phyloP scores from a whole-genome alignment of 2,797 vertebrate genomes.

The Toxotes lorentzi region DNA sequence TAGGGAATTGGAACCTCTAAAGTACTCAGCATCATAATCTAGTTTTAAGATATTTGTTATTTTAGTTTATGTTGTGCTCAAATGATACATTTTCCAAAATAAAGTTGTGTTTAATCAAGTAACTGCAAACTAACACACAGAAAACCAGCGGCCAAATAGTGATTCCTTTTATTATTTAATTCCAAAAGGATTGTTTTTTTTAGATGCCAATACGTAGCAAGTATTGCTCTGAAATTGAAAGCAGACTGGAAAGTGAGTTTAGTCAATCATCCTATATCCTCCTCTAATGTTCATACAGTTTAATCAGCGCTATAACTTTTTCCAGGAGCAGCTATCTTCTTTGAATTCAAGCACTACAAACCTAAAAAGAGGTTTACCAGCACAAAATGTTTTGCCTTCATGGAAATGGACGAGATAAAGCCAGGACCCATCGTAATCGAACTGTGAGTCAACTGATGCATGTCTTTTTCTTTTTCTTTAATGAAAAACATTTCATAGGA shows the following conservation, averaged over 20 bases:
- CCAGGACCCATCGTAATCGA: conserved; percentile 96
- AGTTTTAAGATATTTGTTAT: not conserved
- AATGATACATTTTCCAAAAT: not conserved
- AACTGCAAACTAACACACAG: too few species aligned
- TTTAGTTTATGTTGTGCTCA: not conserved
- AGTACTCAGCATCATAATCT: not conserved
- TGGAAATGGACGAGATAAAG: conserved; percentile 99
- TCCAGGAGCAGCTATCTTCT: conserved; percentile 98
- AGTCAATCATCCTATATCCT: not conserved
- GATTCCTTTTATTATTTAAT: not conserved
- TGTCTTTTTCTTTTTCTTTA: too few species aligned
- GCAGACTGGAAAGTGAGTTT: not conserved
- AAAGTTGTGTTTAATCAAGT: too few species aligned
- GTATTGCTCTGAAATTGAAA: not conserved
- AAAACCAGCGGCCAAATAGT: too few species aligned
- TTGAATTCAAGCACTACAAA: conserved; percentile 99
- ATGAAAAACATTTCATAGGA: not conserved
- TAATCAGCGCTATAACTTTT: not conserved
- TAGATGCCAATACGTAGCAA: not conserved
- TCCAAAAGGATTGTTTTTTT: not conserved
- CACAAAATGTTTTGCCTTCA: conserved; percentile 99
- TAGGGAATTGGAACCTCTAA: not conserved
- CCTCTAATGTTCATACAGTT: not conserved
- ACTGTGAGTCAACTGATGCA: conserved; percentile 88
- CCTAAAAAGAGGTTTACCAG: conserved; percentile 99